Percentiles rank a stretch among this genome's conserved stretches.
Conservation (phyloP, 1,140 invertebrate species). For the Mycetomoellerius zeteki region DNA sequence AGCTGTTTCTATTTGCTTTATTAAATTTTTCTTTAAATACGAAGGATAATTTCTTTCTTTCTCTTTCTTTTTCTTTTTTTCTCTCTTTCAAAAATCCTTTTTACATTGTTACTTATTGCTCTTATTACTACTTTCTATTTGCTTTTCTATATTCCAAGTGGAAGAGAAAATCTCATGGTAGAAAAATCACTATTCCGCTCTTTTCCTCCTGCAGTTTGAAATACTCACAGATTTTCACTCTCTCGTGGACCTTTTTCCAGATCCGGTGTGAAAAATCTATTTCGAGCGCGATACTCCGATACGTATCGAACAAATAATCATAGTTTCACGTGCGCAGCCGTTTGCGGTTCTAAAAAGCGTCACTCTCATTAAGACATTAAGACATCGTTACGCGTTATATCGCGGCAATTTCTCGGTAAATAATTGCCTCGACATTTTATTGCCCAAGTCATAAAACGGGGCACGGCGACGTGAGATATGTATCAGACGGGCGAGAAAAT, state of each 20-base stretch:
- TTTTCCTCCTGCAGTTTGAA: neutral
- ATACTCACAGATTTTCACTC: conserved; percentile 9
- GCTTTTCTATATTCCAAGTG: neutral
- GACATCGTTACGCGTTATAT: neutral
- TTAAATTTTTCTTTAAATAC: neutral
- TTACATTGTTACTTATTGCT: conserved; percentile 1
- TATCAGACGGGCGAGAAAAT: neutral
- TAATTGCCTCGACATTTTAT: conserved; percentile 5
- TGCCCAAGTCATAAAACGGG: neutral
- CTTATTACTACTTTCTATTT: conserved; percentile 7
- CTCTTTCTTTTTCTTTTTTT: neutral
- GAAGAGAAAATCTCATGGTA: neutral
- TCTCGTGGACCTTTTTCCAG: neutral
- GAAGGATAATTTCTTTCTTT: neutral
- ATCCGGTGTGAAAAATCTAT: conserved; percentile 6
- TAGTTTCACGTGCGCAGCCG: neutral
- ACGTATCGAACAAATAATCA: neutral
- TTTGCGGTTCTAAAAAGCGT: conserved; percentile 3
- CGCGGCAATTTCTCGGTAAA: conserved; percentile 12
- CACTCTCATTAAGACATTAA: conserved; percentile 33
- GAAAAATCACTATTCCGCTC: neutral
- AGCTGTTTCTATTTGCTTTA: neutral
- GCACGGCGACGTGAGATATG: neutral
- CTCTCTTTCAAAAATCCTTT: neutral
- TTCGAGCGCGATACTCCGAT: neutral